Percentiles rank a stretch among this genome's conserved stretches.
Conservation (phyloP, 2,888 invertebrate species). For the Microchrysa polita region DNA sequence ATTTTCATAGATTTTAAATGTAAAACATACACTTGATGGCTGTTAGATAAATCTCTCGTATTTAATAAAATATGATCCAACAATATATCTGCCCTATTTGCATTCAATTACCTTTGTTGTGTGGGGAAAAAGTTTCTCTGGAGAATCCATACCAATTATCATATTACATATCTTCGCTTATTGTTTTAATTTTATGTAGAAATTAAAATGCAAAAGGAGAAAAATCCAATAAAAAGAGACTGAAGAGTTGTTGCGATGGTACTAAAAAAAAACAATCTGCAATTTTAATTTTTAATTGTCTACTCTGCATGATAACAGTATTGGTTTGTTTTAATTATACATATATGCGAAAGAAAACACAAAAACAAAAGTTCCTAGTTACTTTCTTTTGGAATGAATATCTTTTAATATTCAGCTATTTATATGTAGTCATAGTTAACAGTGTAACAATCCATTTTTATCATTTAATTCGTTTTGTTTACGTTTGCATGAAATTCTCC, state of each 20-base stretch:
- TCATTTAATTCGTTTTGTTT: not conserved
- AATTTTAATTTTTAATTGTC: not conserved
- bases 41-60: no score
- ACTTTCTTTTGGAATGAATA: not conserved
- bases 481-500: not conserved
- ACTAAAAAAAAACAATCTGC: not conserved
- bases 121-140: no score
- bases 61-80: no score
- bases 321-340: no score
- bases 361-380: slow-evolving; percentile 26
- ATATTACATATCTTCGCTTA: no score
- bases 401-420: no score
- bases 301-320: slow-evolving; percentile 29
- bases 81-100: no score
- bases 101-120: no score
- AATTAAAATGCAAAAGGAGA: slow-evolving; percentile 4
- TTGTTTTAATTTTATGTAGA: not conserved
- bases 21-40: no score
- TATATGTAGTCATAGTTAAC: slow-evolving; percentile 32
- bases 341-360: not conserved
- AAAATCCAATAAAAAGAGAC: slow-evolving; percentile 1
- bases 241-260: not conserved
- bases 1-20: no score
- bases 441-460: slow-evolving; percentile 15
- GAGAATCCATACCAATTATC: no score